Conservation (phyloP, 2,113 vertebrate genomes). For the Nothoprocta perdicaria region DNA sequence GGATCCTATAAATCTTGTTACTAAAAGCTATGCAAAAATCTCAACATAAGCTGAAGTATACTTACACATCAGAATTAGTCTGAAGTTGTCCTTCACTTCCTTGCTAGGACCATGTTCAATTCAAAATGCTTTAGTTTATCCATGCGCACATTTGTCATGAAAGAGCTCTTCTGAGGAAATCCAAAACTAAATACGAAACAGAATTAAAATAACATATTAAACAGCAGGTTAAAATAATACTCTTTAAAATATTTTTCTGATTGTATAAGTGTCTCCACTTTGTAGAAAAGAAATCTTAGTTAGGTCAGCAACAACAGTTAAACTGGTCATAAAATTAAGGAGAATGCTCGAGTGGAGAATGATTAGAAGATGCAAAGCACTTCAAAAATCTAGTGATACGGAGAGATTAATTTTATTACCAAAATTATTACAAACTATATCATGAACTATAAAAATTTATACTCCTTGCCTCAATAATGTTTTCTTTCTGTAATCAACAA, state of each 20-base stretch:
- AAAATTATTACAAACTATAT: not conserved
- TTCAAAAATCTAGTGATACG: not conserved
- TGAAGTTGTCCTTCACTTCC: not conserved
- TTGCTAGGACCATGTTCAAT: not conserved
- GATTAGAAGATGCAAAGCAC: not conserved
- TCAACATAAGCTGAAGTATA: not conserved
- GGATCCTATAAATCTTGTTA: not conserved
- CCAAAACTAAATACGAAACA: not conserved
- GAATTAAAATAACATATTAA: not conserved
- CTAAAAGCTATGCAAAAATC: not conserved
- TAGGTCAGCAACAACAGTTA: not conserved
- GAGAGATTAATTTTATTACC: not conserved
- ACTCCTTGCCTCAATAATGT: not conserved
- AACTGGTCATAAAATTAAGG: not conserved
- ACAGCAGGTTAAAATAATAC: not conserved
- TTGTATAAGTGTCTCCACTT: not conserved
- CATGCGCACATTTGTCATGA: not conserved
- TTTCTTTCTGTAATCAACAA: not conserved
- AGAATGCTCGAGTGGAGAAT: not conserved
- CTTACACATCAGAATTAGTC: not conserved
- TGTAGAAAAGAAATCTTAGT: not conserved
- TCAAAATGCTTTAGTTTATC: not conserved
- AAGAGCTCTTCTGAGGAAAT: not conserved
- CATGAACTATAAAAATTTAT: not conserved
- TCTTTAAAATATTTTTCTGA: not conserved